Percentiles rank a stretch among this genome's conserved stretches.
Evolutionary conservation across 2,797 vertebrate species (phyloP).

Genomic region (Nannoperca australis): DNA sequence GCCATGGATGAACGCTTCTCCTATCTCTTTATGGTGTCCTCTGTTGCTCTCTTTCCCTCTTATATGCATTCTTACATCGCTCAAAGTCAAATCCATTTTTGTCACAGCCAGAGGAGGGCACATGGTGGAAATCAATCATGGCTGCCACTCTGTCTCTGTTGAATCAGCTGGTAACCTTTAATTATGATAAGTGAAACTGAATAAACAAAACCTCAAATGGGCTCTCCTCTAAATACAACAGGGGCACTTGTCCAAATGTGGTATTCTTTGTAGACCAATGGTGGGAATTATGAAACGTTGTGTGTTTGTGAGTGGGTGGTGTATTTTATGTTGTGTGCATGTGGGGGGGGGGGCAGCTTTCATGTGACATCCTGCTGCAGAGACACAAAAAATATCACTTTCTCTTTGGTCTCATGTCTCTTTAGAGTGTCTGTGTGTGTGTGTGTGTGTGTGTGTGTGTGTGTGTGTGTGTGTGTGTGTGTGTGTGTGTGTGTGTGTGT

Average conservation of each 20-base stretch:
- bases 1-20: slow-evolving; percentile 32
- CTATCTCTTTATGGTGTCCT: slow-evolving; percentile 16
- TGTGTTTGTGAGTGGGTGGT: neutral
- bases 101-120: slow-evolving; percentile 29
- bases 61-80: neutral
- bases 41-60: slow-evolving; percentile 24
- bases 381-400: neutral
- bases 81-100: slow-evolving; percentile 37
- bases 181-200: slow-evolving; percentile 59
- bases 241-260: slow-evolving; percentile 31
- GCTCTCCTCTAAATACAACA: slow-evolving; percentile 27
- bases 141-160: slow-evolving; percentile 4
- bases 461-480: no score
- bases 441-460: neutral
- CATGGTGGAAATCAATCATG: slow-evolving; percentile 55
- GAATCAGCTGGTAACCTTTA: slow-evolving; percentile 58
- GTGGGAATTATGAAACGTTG: neutral
- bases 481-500: no score
- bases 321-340: neutral
- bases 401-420: neutral
- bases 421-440: neutral
- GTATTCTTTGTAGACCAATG: slow-evolving; percentile 29
- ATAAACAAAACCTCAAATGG: slow-evolving; percentile 53
- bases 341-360: slow-evolving; percentile 6
- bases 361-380: slow-evolving; percentile 26